phyloP scores from a whole-genome alignment of 2,888 invertebrate genomes.

The Adineta ricciae region DNA sequence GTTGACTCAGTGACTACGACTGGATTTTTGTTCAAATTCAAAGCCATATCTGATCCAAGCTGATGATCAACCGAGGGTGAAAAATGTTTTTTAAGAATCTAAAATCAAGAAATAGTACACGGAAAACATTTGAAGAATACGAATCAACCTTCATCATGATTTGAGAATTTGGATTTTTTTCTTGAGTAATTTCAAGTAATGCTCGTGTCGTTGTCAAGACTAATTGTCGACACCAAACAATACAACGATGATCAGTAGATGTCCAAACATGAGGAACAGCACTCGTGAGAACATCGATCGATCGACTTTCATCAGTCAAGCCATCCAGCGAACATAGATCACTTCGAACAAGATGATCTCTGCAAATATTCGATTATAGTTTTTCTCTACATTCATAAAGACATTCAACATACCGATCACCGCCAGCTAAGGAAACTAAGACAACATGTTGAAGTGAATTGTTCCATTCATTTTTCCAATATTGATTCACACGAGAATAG shows the following conservation, averaged over 20 bases:
- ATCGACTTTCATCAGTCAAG: conserved; percentile 7
- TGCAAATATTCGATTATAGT: background rate
- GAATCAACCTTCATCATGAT: background rate
- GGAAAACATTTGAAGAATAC: no score
- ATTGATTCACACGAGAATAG: conserved; percentile 26
- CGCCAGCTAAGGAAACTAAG: conserved; percentile 27
- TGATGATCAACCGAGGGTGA: background rate
- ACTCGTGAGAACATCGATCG: conserved; percentile 22
- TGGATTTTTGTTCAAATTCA: background rate
- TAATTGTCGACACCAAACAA: conserved; percentile 46
- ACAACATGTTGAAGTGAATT: conserved; percentile 22
- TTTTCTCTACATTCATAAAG: background rate
- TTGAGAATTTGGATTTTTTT: background rate
- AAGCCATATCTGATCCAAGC: background rate
- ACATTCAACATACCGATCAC: background rate
- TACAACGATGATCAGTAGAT: conserved; percentile 42
- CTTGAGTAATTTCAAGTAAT: conserved; percentile 23
- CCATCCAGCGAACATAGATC: conserved; percentile 25
- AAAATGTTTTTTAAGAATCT: background rate
- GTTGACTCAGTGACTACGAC: background rate
- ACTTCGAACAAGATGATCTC: conserved; percentile 32
- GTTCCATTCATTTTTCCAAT: conserved; percentile 27
- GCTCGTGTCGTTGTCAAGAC: conserved; percentile 35
- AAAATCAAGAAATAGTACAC: no score
- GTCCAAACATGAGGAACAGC: conserved; percentile 38